Evolutionary conservation across 1,140 invertebrate genomes (phyloP), one percentile per base, ranked within the genome.

Genomic region (Stegodyphus dumicola): DNA sequence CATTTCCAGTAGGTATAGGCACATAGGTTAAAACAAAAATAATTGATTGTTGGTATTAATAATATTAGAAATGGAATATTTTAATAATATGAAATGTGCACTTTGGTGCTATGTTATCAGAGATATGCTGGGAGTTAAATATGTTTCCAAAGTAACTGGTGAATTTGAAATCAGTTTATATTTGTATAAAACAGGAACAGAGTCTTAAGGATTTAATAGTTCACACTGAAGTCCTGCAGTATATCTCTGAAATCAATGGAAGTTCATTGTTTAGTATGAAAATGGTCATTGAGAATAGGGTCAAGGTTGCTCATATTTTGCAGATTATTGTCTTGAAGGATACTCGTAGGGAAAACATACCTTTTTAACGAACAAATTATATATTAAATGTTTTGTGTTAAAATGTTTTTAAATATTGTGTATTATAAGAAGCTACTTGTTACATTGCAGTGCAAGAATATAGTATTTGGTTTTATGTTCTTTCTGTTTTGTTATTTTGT

Each of bases 71-170:
- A 51, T 56, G 67, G 54, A 18, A 49, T 18, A 69, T 18, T 70
- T 69, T 69, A 79, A 13, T 7, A 13, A 51, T 18, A 79, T 66
- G 18, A 67, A 65, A 56, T 64, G 53, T 75, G 73, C 60, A 75
- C 54, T 77, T 69, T 79, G 77, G 77, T 79, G 77, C 76, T 77
- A 77, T n/a, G 51, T 52, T 56, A 53, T 64, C 66, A 11, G 18
- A 18, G 17, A 51, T 17, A 52, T 79, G 9, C 17, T 10, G 53
- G 7, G 11, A 10, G 33, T 33, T 15, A 17, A 13, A 13, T 18
- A 13, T 60, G 7, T 15, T 64, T 48, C 17, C 4, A 49, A 60
- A 60, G 9, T n/a, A 76, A 6, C 17, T 49, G 15, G 13, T 51
- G 70, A 67, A 33, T 67, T 67, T 52, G 15, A 33, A 18, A 33